These are phyloP conservation scores for Stenotaenia linearis DNA, from an alignment of 2,888 invertebrate genomes.

Conservation along the genomic window DNA sequence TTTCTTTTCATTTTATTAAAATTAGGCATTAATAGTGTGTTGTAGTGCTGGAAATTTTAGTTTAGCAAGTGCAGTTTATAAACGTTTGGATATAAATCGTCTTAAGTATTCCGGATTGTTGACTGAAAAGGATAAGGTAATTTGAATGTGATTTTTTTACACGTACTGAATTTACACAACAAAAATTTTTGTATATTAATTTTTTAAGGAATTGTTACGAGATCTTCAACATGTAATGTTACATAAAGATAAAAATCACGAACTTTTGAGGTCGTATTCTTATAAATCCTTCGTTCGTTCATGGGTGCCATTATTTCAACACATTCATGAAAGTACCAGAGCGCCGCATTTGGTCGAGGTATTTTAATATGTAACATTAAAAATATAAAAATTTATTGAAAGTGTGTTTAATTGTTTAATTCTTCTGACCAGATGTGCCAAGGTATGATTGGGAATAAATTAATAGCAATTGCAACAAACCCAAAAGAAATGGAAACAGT, in stretches of 20 bases:
- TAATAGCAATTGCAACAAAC: neutral
- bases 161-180: neutral
- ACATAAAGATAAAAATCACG: neutral
- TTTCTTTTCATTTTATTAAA: neutral
- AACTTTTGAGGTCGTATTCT: neutral
- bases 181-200: neutral
- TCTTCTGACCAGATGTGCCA: neutral
- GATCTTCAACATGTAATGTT: neutral
- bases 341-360: neutral
- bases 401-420: neutral
- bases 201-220: neutral
- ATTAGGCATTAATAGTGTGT: neutral
- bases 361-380: neutral
- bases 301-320: neutral
- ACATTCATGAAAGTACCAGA: neutral
- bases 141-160: too few species aligned
- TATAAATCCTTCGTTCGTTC: neutral
- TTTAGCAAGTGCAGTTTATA: neutral
- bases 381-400: neutral
- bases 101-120: neutral
- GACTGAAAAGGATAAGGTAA: neutral
- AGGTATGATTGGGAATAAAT: neutral
- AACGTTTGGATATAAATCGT: neutral
- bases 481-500: neutral
- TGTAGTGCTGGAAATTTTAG: neutral